These are phyloP conservation scores for Microcebus tavaratra DNA, from an alignment of 2,113 vertebrate species.

Conservation along the genomic window DNA sequence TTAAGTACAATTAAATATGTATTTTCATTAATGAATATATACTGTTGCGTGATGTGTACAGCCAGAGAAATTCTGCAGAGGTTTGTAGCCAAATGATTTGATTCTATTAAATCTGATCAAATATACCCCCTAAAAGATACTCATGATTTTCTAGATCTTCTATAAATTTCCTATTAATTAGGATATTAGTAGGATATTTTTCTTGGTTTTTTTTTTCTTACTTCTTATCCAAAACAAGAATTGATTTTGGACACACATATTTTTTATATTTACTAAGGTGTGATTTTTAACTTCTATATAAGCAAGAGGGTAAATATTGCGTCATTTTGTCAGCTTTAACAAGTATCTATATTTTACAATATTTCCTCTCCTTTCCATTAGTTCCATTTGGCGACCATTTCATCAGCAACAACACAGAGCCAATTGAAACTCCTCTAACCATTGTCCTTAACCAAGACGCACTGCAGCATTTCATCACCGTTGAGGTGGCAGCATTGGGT, in stretches of 20 bases:
- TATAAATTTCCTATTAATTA: not conserved
- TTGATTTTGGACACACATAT: not conserved
- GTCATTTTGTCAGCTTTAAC: not conserved
- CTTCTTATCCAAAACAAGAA: conserved; percentile 7
- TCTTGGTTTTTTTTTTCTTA: not conserved
- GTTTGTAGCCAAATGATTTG: not conserved
- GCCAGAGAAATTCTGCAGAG: conserved; percentile 24
- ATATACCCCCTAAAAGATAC: not conserved
- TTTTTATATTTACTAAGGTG: not conserved
- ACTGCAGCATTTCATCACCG: conserved; percentile 13
- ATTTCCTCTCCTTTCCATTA: not conserved
- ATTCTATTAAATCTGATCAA: not conserved
- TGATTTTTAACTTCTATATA: not conserved
- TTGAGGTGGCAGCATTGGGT: conserved; percentile 14
- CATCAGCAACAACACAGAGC: not conserved
- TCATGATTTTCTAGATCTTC: conserved; percentile 22
- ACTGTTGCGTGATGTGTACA: not conserved
- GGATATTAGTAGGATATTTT: not conserved
- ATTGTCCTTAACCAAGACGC: not conserved
- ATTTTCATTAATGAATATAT: conserved; percentile 47
- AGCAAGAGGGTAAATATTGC: not conserved
- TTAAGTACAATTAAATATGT: conserved; percentile 60
- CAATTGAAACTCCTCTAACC: not conserved
- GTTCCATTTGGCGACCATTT: conserved; percentile 30
- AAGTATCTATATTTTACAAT: not conserved